These are phyloP conservation scores for Sweltsa coloradensis DNA, from an alignment of 1,140 invertebrate species.

Conservation along the genomic window DNA sequence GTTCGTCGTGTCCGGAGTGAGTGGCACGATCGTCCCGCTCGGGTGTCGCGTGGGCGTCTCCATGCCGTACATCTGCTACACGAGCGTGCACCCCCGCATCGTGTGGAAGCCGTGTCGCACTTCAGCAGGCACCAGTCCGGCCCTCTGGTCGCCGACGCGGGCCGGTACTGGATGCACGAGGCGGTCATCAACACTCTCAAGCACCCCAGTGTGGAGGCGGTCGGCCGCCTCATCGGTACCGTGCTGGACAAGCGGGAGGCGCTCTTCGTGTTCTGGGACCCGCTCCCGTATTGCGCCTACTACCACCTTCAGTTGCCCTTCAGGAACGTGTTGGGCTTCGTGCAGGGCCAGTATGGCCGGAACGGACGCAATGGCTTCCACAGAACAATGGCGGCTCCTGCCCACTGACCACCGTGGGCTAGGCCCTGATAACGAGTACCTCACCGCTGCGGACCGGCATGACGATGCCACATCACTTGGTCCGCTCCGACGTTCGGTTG, in stretches of 20 bases:
- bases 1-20: conserved; percentile 40
- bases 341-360: conserved; percentile 23
- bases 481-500: too few relatives aligned
- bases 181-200: conserved; percentile 34
- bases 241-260: conserved; percentile 61
- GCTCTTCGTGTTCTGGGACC: conserved; percentile 68
- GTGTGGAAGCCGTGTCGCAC: conserved; percentile 47
- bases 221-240: conserved; percentile 44
- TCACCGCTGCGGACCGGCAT: too few relatives aligned
- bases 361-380: conserved; percentile 21
- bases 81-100: conserved; percentile 45
- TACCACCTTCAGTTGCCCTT: conserved; percentile 66
- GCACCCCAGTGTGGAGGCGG: conserved; percentile 32
- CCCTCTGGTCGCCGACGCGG: conserved; percentile 30
- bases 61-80: conserved; percentile 63
- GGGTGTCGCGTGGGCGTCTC: conserved; percentile 62
- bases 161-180: conserved; percentile 37
- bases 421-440: too few relatives aligned
- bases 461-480: too few relatives aligned
- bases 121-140: conserved; percentile 41
- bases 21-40: conserved; percentile 39
- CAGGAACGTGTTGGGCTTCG: conserved; percentile 37
- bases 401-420: conserved; percentile 25
- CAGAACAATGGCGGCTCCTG: conserved; percentile 25
- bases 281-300: conserved; percentile 67